Evolutionary conservation across 2,888 invertebrate species (phyloP).

Genomic region (Reticulitermes lucifugus): DNA sequence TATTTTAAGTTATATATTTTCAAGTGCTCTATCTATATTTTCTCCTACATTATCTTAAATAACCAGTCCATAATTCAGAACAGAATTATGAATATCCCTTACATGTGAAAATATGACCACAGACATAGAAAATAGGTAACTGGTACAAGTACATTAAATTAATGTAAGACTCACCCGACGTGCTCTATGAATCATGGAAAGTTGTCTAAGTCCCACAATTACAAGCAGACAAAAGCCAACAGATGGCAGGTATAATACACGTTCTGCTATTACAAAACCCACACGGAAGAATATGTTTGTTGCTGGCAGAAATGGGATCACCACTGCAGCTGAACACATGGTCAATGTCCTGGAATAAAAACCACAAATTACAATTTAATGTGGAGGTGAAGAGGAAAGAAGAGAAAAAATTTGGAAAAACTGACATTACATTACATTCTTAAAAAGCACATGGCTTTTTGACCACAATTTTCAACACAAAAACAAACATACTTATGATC

Average conservation of each 20-base stretch:
- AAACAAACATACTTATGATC: too few species aligned
- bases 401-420: background rate
- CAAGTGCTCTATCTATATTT: too few species aligned
- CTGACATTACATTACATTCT: too few species aligned
- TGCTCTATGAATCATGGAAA: background rate
- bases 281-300: conserved; percentile 86
- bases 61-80: too few species aligned
- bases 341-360: conserved; percentile 66
- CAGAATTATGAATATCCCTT: too few species aligned
- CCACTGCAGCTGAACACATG: conserved; percentile 71
- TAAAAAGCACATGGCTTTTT: too few species aligned
- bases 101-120: background rate
- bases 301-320: conserved; percentile 87
- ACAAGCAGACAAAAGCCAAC: conserved; percentile 82
- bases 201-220: conserved; percentile 66
- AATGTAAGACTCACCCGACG: background rate
- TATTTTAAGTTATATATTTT: too few species aligned
- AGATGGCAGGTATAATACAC: conserved; percentile 85
- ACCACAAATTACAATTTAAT: conserved; percentile 35
- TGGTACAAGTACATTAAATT: background rate
- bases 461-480: too few species aligned
- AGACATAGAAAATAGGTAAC: background rate
- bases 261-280: conserved; percentile 91
- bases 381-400: too few species aligned
- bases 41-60: too few species aligned